phyloP scores from a whole-genome alignment of 2,113 vertebrate genomes.

The Ardeotis arabs region DNA sequence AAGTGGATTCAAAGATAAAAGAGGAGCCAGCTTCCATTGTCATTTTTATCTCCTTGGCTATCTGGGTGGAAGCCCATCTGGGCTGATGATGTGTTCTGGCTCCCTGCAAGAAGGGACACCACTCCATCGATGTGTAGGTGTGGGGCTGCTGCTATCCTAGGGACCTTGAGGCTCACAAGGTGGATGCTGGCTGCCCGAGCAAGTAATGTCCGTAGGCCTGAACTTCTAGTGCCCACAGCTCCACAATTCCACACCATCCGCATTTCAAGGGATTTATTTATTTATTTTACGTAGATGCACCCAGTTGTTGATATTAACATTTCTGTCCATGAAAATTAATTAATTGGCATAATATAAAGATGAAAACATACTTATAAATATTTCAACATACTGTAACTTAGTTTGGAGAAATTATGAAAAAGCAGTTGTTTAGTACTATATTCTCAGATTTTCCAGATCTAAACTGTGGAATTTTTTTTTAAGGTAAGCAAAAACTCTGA shows the following conservation, averaged over 20 bases:
- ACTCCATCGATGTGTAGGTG: fast-evolving
- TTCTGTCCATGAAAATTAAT: not conserved
- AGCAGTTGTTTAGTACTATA: not conserved
- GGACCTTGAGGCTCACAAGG: not conserved
- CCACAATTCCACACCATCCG: not conserved
- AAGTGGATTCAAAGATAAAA: not conserved
- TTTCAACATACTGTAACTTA: not conserved
- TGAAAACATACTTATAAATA: not conserved
- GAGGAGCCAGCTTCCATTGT: not conserved
- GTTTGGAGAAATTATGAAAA: not conserved
- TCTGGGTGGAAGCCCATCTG: not conserved
- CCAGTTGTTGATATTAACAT: not conserved
- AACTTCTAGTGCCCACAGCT: not conserved
- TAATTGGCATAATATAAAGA: not conserved
- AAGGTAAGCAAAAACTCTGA: not conserved
- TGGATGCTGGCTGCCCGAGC: not conserved
- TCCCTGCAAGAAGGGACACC: not conserved
- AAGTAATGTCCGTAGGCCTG: not conserved
- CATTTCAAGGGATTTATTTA: not conserved
- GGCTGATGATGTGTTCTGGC: not conserved
- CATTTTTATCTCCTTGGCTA: not conserved
- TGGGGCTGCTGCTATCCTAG: not conserved
- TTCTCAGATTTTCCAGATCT: not conserved
- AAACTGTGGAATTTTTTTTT: not conserved
- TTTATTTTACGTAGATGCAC: not conserved